Evolutionary conservation across 2,888 invertebrate species (phyloP), one percentile per base, ranked within the genome.

Genomic region (Salticus scenicus): DNA sequence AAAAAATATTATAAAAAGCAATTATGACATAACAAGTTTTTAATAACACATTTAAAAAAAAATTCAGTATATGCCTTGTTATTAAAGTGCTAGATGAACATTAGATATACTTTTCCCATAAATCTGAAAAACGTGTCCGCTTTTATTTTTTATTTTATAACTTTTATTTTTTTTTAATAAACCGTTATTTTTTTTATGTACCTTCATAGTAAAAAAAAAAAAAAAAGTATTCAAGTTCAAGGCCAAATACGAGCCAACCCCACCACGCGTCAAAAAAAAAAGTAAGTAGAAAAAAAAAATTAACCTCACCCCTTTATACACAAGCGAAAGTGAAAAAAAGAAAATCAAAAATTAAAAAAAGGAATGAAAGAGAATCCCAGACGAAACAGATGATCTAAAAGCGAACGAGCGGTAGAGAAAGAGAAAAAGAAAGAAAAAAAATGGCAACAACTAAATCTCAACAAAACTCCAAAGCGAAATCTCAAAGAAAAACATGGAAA

Each of bases 271-370:
- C 20, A 57, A 12, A 57, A 57, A 57, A 24, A 57, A 17, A 47
- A 20, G 24, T 24, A 14, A 10, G 57, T 24, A 24, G 14, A 24
- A 57, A 24, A 17, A 57, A 57, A 57, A 20, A 24, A 24, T 12
- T 17, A 57, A n/a, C n/a, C n/a, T n/a, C n/a, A n/a, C n/a, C 57
- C 57, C 57, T 57, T 57, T 57, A 20, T 57, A 57, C 12, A 57
- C 57, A 57, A 57, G 57, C 57, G 57, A 57, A 57, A 57, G 57
- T 57, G 24, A 24, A 57, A 57, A 57, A 57, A 57, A 57, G 24
- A 47, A 47, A 17, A 47, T 47, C 17, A 17, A 57, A 57, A 57
- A 24, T 57, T 17, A 57, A 12, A 24, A 57, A n/a, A 24, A 24
- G 24, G 57, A 57, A 57, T 24, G 57, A 57, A 17, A 57, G 24